A percentile compares a stretch with the other conserved stretches of the same genome.
Evolutionary conservation across 1,140 invertebrate genomes (phyloP).

Genomic region (Drosophila chauvacae): DNA sequence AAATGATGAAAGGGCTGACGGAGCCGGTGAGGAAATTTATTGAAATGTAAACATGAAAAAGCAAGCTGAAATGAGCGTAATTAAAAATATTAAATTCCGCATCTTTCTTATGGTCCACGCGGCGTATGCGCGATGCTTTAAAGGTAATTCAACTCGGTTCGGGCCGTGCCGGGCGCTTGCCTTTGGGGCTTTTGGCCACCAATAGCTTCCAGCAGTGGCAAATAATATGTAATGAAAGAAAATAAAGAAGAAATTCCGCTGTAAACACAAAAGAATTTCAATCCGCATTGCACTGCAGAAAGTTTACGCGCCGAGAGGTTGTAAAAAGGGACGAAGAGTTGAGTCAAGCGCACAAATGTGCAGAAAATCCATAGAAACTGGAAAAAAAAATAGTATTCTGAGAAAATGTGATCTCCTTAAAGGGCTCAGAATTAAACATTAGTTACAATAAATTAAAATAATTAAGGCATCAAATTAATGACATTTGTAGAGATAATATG

Average conservation of each 20-base stretch:
- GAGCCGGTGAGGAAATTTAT: constrained; percentile 59
- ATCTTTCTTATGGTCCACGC: constrained; percentile 19
- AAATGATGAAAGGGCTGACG: constrained; percentile 57
- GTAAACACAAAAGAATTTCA: constrained; percentile 82
- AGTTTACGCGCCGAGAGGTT: constrained; percentile 46
- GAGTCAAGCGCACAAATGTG: constrained; percentile 29
- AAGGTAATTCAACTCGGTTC: constrained; percentile 42
- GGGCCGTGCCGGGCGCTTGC: constrained; percentile 5
- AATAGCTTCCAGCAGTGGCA: constrained; percentile 49
- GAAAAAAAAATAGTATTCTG: not conserved
- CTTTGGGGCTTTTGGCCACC: constrained; percentile 22
- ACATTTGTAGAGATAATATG: too few relatives aligned
- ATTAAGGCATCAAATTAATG: too few relatives aligned
- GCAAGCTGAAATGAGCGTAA: constrained; percentile 67
- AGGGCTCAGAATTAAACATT: too few relatives aligned
- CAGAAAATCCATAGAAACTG: constrained; percentile 16
- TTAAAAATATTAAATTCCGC: constrained; percentile 69
- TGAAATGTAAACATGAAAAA: constrained; percentile 78
- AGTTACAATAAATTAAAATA: too few relatives aligned
- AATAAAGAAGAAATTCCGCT: constrained; percentile 64
- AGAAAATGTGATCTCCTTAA: not conserved
- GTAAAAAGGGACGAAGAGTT: constrained; percentile 36
- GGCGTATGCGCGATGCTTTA: constrained; percentile 56
- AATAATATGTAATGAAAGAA: constrained; percentile 35
- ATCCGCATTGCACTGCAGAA: constrained; percentile 72